Percentiles rank a stretch among this genome's conserved stretches.
phyloP scores from a whole-genome alignment of 2,888 invertebrate species.

The Spisula subtruncata region DNA sequence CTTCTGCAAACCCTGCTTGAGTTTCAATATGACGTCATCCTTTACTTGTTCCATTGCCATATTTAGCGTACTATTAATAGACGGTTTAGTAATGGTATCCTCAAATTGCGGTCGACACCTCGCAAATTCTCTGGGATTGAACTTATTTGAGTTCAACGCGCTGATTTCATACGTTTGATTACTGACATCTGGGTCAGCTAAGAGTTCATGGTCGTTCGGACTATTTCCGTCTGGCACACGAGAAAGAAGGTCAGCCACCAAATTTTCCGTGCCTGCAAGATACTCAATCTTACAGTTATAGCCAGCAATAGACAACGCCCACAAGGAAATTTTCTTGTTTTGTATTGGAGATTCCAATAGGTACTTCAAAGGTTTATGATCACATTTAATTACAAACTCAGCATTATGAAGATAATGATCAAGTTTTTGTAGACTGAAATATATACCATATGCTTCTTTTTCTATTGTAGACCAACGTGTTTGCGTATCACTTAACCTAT shows the following conservation, averaged over 20 bases:
- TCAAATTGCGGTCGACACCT: not conserved
- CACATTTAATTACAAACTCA: constrained; percentile 48
- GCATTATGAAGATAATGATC: constrained; percentile 33
- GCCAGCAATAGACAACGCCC: constrained; percentile 35
- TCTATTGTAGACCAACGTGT: not conserved
- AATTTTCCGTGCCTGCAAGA: constrained; percentile 44
- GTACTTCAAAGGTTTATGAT: constrained; percentile 50
- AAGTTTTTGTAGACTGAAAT: constrained; percentile 38
- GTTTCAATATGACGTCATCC: constrained; percentile 28
- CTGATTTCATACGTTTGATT: constrained; percentile 43
- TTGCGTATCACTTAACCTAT: no score
- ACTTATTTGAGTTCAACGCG: constrained; percentile 56
- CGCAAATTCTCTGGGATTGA: constrained; percentile 59
- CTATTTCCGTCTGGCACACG: not conserved
- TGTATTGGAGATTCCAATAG: constrained; percentile 47
- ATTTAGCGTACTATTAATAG: not conserved
- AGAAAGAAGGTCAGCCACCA: constrained; percentile 42
- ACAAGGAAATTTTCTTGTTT: constrained; percentile 56
- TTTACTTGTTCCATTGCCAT: constrained; percentile 43
- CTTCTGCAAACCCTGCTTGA: constrained; percentile 39
- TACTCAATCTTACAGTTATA: constrained; percentile 61
- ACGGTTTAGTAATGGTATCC: not conserved
- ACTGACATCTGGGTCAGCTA: not conserved
- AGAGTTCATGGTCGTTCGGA: not conserved
- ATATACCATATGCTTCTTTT: constrained; percentile 36